Evolutionary conservation across 2,797 vertebrate species (phyloP).

Genomic region (Strix occidentalis): DNA sequence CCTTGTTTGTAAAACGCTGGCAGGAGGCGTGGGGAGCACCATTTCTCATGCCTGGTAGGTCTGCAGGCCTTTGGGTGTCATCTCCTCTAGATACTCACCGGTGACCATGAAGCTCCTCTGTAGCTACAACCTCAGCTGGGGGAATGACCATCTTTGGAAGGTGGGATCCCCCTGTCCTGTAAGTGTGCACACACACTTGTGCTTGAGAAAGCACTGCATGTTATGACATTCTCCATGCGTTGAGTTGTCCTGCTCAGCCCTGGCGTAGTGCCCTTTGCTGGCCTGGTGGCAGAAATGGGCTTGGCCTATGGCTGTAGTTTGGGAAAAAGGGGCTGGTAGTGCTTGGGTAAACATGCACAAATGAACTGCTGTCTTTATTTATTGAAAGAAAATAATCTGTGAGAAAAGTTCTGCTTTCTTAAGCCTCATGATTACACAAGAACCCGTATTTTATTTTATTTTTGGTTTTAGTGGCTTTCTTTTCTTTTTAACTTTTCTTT

Average conservation of each 20-base stretch:
- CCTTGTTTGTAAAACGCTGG: background rate
- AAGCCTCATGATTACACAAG: conserved; percentile 22
- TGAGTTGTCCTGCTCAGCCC: background rate
- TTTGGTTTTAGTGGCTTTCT: conserved; percentile 39
- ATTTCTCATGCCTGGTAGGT: background rate
- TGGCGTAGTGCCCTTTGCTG: background rate
- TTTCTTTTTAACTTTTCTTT: conserved; percentile 32
- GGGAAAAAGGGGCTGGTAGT: background rate
- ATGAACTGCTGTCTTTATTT: conserved; percentile 31
- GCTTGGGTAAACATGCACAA: background rate
- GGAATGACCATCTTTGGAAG: background rate
- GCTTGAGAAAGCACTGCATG: rapidly evolving
- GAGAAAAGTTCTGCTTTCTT: conserved; percentile 32
- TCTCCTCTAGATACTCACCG: background rate
- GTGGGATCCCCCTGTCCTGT: rapidly evolving
- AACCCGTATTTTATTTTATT: conserved; percentile 48
- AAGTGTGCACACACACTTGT: rapidly evolving
- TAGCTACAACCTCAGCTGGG: background rate
- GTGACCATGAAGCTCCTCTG: background rate
- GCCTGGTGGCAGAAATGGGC: background rate
- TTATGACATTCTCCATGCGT: background rate
- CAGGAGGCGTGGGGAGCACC: background rate
- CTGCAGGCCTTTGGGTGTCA: background rate
- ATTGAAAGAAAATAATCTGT: conserved; percentile 33
- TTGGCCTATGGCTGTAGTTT: background rate